These are phyloP conservation scores for Neocrepidodera transversa DNA, from an alignment of 2,888 invertebrate genomes.

Conservation along the genomic window DNA sequence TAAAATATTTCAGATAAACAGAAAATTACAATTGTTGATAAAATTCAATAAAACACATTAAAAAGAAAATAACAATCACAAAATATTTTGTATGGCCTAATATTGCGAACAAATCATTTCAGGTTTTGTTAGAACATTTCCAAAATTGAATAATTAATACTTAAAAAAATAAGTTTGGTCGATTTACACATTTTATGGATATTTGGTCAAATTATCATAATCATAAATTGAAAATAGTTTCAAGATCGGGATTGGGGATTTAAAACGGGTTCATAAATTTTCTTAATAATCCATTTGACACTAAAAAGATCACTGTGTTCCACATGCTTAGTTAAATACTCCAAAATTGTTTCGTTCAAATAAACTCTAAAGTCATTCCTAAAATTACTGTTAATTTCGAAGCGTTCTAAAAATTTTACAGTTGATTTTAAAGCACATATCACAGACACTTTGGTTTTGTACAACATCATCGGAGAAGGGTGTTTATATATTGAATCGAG, in stretches of 20 bases:
- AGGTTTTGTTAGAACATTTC: not conserved
- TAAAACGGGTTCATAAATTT: constrained; percentile 45
- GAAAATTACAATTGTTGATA: not conserved
- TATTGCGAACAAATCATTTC: not conserved
- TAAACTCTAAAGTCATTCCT: constrained; percentile 40
- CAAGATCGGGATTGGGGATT: not conserved
- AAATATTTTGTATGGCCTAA: not conserved
- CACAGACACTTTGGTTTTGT: constrained; percentile 49
- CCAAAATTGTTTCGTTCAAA: constrained; percentile 43
- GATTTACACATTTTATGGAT: constrained; percentile 3
- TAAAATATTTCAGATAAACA: not conserved
- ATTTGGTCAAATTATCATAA: not conserved
- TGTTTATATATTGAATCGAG: constrained; percentile 47
- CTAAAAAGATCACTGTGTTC: constrained; percentile 44
- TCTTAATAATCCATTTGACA: constrained; percentile 45
- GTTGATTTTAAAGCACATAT: constrained; percentile 48
- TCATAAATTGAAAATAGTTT: not conserved
- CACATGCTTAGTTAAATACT: constrained; percentile 44
- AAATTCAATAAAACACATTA: not conserved
- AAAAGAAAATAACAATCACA: not conserved
- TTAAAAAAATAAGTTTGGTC: constrained; percentile 3
- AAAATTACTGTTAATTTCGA: constrained; percentile 43
- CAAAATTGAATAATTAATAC: not conserved
- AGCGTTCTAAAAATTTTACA: constrained; percentile 45
- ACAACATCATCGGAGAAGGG: constrained; percentile 48